Conservation (phyloP, 1,140 invertebrate genomes). For the Heterodera schachtii region DNA sequence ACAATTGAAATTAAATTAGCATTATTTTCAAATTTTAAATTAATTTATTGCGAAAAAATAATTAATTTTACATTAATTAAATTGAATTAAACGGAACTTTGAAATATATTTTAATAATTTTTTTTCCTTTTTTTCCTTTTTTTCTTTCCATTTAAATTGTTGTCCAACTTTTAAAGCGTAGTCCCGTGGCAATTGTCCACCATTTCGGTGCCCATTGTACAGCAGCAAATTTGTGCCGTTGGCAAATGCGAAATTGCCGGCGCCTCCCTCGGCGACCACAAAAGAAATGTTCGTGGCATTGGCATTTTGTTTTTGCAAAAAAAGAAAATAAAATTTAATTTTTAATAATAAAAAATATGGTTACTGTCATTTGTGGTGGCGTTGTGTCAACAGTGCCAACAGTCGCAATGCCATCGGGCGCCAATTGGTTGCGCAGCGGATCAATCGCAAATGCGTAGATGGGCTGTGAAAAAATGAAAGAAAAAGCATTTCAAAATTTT, state of each 20-base stretch:
- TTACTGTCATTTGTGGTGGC: background rate
- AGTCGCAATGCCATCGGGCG: background rate
- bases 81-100: no score
- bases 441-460: constrained; percentile 23
- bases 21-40: constrained; percentile 10
- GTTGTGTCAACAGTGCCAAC: constrained; percentile 7
- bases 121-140: no score
- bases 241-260: background rate
- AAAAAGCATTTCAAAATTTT: no score
- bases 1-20: no score
- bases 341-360: background rate
- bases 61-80: no score
- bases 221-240: background rate
- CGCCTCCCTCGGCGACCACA: constrained; percentile 12
- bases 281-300: background rate
- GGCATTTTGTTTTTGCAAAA: background rate
- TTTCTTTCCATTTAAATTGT: no score
- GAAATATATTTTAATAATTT: no score
- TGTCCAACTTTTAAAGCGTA: constrained; percentile 4
- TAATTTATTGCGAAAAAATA: no score
- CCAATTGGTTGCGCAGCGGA: background rate
- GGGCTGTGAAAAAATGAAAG: background rate
- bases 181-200: constrained; percentile 3
- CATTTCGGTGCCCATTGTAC: constrained; percentile 1
- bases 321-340: no score